These are phyloP conservation scores for Barypeithes pellucidus DNA, from an alignment of 2,888 invertebrate species.

Conservation along the genomic window DNA sequence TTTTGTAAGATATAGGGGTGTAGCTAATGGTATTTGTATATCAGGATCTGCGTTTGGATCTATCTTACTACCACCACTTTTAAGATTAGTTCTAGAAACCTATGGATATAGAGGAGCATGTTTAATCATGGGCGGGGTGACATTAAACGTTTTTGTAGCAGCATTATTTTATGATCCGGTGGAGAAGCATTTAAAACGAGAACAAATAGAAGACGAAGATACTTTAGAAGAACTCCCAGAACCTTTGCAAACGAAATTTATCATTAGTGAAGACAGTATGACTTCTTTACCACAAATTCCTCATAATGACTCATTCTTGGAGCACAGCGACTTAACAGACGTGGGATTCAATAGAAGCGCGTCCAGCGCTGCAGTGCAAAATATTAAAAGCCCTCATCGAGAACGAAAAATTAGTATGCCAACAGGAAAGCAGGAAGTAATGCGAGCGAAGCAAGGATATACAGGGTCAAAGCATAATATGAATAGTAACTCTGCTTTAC, in stretches of 20 bases:
- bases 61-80: constrained; percentile 86
- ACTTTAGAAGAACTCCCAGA: constrained; percentile 66
- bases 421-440: constrained; percentile 69
- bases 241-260: constrained; percentile 67
- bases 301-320: constrained; percentile 66
- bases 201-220: constrained; percentile 66
- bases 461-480: constrained; percentile 61
- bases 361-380: constrained; percentile 81
- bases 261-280: constrained; percentile 68
- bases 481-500: constrained; percentile 70
- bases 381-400: constrained; percentile 72
- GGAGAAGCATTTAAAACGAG: constrained; percentile 84
- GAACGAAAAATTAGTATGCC: constrained; percentile 77
- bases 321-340: constrained; percentile 64
- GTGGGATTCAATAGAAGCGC: constrained; percentile 78
- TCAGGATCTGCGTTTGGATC: constrained; percentile 91
- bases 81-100: constrained; percentile 79
- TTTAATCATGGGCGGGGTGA: constrained; percentile 86
- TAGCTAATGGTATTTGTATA: constrained; percentile 91
- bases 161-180: constrained; percentile 90
- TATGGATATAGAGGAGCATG: constrained; percentile 89
- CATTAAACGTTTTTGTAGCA: constrained; percentile 88
- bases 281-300: constrained; percentile 65
- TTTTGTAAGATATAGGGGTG: constrained; percentile 83
- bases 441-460: constrained; percentile 63